Base-by-base conservation (phyloP, 2,888 invertebrate species). In the Rhagonycha lutea region DNA sequence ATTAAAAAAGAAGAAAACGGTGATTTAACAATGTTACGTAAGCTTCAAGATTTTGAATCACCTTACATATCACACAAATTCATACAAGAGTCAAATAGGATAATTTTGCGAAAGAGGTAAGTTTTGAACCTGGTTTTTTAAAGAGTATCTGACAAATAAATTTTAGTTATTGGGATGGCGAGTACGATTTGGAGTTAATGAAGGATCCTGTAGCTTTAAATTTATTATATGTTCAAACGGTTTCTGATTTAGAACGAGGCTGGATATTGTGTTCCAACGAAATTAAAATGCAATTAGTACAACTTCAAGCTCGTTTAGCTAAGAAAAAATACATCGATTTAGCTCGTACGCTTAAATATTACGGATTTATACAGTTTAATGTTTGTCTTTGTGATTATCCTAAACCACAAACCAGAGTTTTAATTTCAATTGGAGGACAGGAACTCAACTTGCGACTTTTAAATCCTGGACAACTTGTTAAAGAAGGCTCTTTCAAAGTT, bases 31-130 rank as follows among this genome's bases (percentile, higher is more conserved):
- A 93, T 97, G 83, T 89, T 98, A 79, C 92, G 98, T 81, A 96
- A 96, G 87, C 89, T 99, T 80, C 96, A 98, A 89, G 96, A 98
- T 87, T 99, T 98, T 90, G 99, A 99, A 90, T 96, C 98, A 80
- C 98, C 99, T 0, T 96, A 94, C 89, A 95, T 98, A 88, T 97
- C 98, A 72, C 93, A 96, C 82, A 94, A 94, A 86, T 92, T 94
- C 87, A 92, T 94, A 76, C 92, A 92, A 78, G 93, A 92, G 80
- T 92, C 93, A 86, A 94, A 87, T 80, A 86, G 93, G 89, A 92
- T 98, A 87, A 93, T 97, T 80, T 90, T 98, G 80, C 92, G 96
- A 83, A 98, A 96, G 90, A 94, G 94, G 95, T 95, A 86, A 84
- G 84, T 83, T 12, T 68, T 63, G 4, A 72, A 26, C 60, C 11